Evolutionary conservation across 2,113 vertebrate genomes (phyloP).

Genomic region (Oplegnathus fasciatus): DNA sequence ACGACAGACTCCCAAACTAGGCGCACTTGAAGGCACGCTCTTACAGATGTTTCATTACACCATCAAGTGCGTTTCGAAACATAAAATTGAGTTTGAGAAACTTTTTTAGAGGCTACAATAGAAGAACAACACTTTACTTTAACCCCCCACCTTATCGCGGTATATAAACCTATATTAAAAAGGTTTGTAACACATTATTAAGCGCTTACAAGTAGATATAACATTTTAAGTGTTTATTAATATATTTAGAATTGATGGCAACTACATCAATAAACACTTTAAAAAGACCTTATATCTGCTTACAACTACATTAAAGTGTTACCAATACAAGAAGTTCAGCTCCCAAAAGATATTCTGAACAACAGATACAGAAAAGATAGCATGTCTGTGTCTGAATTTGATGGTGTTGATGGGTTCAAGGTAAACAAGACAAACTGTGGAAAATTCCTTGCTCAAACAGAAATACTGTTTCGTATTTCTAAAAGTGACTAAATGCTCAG

Average conservation of each 20-base stretch:
- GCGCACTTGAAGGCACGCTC: conserved; percentile 18
- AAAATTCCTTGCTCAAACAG: not conserved
- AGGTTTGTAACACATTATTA: no score
- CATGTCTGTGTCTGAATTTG: not conserved
- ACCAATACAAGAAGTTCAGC: not conserved
- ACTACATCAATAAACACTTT: no score
- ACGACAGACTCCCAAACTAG: not conserved
- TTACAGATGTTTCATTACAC: conserved; percentile 4
- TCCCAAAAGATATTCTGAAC: not conserved
- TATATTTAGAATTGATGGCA: no score
- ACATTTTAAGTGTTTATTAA: no score
- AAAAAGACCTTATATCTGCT: no score
- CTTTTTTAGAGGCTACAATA: not conserved
- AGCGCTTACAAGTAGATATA: no score
- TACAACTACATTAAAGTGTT: no score
- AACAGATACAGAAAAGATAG: no score
- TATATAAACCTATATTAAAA: no score
- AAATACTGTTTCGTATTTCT: not conserved
- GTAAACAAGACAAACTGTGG: not conserved
- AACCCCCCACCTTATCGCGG: no score
- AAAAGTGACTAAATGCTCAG: not conserved
- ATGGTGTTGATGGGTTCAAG: conserved; percentile 15
- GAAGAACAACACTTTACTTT: not conserved
- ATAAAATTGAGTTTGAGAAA: not conserved
- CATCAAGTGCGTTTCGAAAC: not conserved